Evolutionary conservation across 2,113 vertebrate species (phyloP).

Genomic region (Leptobrachium ailaonicum): DNA sequence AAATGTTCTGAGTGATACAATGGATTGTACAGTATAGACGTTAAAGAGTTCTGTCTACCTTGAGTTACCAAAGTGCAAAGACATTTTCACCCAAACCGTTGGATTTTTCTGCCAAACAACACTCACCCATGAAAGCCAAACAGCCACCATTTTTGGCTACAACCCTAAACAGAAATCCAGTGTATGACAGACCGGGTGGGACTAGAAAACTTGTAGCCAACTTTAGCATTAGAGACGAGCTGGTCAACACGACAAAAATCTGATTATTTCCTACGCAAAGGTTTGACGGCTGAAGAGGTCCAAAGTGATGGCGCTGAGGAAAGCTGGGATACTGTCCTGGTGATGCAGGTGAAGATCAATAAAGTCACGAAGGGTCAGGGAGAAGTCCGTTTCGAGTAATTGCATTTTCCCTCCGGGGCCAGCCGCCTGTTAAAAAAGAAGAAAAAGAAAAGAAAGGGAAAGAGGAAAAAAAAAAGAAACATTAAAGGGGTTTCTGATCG

Average conservation of each 20-base stretch:
- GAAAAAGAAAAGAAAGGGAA: background rate
- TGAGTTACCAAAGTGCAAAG: too few species aligned
- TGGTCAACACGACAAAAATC: background rate
- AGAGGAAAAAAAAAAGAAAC: background rate
- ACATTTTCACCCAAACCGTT: too few species aligned
- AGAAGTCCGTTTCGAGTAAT: conserved; percentile 92
- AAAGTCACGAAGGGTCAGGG: conserved; percentile 77
- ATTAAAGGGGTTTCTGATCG: conserved; percentile 3
- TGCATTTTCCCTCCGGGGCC: conserved; percentile 84
- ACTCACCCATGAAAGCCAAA: too few species aligned
- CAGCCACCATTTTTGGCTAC: too few species aligned
- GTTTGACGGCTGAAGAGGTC: conserved; percentile 96
- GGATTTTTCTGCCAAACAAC: too few species aligned
- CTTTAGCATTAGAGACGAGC: too few species aligned
- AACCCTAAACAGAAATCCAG: too few species aligned
- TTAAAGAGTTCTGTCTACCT: too few species aligned
- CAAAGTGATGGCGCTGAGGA: conserved; percentile 91
- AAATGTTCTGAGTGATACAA: too few species aligned
- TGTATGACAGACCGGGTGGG: too few species aligned
- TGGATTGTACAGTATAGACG: too few species aligned
- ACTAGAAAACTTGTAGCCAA: too few species aligned
- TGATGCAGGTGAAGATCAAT: conserved; percentile 86
- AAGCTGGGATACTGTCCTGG: conserved; percentile 95
- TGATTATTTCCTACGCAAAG: conserved; percentile 59
- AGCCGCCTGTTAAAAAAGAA: conserved; percentile 58